Evolutionary conservation across 2,797 vertebrate genomes (phyloP).

Genomic region (Rhinatrema bivittatum): DNA sequence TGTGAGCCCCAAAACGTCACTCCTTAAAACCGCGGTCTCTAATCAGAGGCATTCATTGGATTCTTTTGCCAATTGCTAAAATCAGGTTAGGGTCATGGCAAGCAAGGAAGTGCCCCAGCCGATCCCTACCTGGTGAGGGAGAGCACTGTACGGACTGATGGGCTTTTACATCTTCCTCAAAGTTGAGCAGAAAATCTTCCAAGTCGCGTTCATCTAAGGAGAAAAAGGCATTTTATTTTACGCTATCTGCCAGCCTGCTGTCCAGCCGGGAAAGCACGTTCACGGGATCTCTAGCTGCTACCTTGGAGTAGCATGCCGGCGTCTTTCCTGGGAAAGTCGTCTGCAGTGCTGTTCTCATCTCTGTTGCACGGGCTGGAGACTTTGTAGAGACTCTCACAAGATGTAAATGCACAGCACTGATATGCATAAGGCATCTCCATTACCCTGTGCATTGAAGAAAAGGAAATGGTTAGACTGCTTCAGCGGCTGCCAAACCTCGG

Average conservation of each 20-base stretch:
- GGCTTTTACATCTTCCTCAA: slow-evolving; percentile 76
- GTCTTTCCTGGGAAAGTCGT: slow-evolving; percentile 60
- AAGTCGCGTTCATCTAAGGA: slow-evolving; percentile 73
- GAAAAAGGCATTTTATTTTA: not conserved
- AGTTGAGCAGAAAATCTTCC: slow-evolving; percentile 78
- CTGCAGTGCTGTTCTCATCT: slow-evolving; percentile 58
- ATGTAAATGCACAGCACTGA: slow-evolving; percentile 84
- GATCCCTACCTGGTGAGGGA: slow-evolving; percentile 78
- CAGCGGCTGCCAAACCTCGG: too few relatives aligned
- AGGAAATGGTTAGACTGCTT: too few relatives aligned
- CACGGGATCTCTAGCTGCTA: too few relatives aligned
- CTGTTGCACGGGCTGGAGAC: slow-evolving; percentile 62
- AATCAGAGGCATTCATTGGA: too few relatives aligned
- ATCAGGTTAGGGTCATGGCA: too few relatives aligned
- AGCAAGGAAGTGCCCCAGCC: too few relatives aligned
- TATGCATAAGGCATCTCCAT: slow-evolving; percentile 91
- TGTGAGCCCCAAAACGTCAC: too few relatives aligned
- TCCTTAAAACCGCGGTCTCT: too few relatives aligned
- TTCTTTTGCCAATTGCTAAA: too few relatives aligned
- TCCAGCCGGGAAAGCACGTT: too few relatives aligned
- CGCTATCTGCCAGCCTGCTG: too few relatives aligned
- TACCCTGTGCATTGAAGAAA: slow-evolving; percentile 53
- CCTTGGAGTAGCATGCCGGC: slow-evolving; percentile 64
- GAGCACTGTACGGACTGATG: slow-evolving; percentile 77
- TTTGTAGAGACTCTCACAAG: slow-evolving; percentile 65